Evolutionary conservation across 2,113 vertebrate species (phyloP).

Genomic region (Acinonyx jubatus): DNA sequence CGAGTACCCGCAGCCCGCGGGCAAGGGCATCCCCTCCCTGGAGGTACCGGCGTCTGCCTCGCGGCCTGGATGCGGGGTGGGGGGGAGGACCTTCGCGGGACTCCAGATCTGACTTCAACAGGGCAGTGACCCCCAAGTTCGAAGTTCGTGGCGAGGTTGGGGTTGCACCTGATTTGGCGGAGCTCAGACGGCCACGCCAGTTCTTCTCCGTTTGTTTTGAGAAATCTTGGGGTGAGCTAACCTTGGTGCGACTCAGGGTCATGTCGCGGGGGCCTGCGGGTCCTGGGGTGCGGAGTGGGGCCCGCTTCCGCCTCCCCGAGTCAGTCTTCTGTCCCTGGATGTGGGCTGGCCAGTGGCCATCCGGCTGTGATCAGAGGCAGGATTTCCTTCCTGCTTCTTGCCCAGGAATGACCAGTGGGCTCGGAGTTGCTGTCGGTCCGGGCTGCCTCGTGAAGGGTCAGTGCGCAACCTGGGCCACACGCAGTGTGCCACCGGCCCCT

Average conservation of each 20-base stretch:
- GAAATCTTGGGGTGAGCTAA: not conserved
- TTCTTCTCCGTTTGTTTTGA: not conserved
- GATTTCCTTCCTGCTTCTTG: not conserved
- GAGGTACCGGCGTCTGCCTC: conserved; percentile 85
- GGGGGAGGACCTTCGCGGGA: rapidly evolving
- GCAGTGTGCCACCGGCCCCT: rapidly evolving
- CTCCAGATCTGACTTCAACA: rapidly evolving
- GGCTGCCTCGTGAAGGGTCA: rapidly evolving
- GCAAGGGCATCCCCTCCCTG: conserved; percentile 91
- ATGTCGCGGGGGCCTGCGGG: rapidly evolving
- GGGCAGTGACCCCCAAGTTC: not conserved
- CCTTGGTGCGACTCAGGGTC: rapidly evolving
- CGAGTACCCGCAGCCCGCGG: conserved; percentile 93
- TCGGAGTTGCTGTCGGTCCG: rapidly evolving
- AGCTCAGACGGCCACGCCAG: rapidly evolving
- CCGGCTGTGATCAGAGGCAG: rapidly evolving
- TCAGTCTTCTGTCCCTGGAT: rapidly evolving
- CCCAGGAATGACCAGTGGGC: rapidly evolving
- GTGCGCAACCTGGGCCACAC: rapidly evolving
- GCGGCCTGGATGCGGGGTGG: rapidly evolving
- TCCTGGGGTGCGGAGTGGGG: rapidly evolving
- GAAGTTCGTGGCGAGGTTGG: rapidly evolving
- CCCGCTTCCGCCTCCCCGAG: rapidly evolving
- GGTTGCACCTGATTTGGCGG: rapidly evolving
- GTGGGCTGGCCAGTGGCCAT: rapidly evolving